Evolutionary conservation across 2,888 invertebrate genomes (phyloP).

Genomic region (Heliconius sara): DNA sequence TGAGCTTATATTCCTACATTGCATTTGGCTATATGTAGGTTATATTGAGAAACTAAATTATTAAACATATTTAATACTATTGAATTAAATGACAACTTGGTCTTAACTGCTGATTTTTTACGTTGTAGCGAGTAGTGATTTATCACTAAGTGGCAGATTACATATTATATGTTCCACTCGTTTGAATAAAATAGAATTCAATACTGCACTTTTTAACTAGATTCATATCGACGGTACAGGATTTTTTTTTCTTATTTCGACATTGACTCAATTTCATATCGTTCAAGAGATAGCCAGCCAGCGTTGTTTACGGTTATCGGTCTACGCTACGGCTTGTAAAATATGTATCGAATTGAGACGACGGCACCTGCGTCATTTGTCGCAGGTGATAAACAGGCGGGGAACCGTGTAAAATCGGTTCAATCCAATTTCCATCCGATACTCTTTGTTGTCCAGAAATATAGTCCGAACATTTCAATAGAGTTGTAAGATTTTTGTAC

Average conservation of each 20-base stretch:
- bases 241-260: no score
- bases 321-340: conserved; percentile 31
- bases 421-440: conserved; percentile 30
- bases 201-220: not conserved
- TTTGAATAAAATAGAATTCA: not conserved
- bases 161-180: not conserved
- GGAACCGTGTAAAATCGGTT: conserved; percentile 27
- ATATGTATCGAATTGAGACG: conserved; percentile 37
- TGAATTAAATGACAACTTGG: not conserved
- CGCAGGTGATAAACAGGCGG: conserved; percentile 37
- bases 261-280: not conserved
- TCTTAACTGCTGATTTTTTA: not conserved
- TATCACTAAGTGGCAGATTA: not conserved
- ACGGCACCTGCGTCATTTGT: conserved; percentile 37
- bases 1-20: not conserved
- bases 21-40: not conserved
- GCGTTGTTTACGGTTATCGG: conserved; percentile 35
- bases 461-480: not conserved
- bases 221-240: not conserved
- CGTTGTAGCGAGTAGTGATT: not conserved
- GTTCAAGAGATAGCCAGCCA: conserved; percentile 10
- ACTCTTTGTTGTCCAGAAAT: conserved; percentile 28
- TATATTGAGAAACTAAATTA: not conserved
- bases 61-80: not conserved
- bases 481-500: not conserved